These are phyloP conservation scores for Drosophila kikkawai DNA, from an alignment of 1,140 invertebrate genomes.

Conservation along the genomic window DNA sequence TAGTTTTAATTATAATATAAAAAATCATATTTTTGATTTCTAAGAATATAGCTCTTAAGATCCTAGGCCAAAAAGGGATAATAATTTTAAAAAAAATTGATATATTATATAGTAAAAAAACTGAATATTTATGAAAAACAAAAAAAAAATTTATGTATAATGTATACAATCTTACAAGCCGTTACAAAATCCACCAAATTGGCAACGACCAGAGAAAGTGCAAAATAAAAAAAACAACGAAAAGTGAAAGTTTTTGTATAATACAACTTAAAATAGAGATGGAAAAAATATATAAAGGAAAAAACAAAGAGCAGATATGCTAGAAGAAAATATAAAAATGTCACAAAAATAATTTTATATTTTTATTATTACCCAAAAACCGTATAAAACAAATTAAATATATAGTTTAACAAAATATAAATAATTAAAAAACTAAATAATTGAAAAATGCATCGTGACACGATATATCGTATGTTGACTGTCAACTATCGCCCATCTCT, in stretches of 20 bases:
- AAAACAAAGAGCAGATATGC: not conserved
- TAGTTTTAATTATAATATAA: no score
- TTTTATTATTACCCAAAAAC: no score
- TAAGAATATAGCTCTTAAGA: no score
- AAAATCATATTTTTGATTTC: no score
- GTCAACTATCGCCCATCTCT: slow-evolving; percentile 30
- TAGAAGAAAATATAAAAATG: no score
- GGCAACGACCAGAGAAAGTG: slow-evolving; percentile 14
- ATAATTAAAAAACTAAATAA: not conserved
- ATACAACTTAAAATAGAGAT: slow-evolving; percentile 1
- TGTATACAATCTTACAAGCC: not conserved
- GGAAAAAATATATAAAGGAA: not conserved
- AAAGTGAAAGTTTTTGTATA: slow-evolving; percentile 32
- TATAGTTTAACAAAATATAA: no score
- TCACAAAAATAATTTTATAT: not conserved
- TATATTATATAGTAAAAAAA: no score
- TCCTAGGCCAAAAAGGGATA: no score
- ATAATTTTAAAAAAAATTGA: no score
- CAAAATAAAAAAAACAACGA: slow-evolving; percentile 4
- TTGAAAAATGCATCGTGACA: not conserved
- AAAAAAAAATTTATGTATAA: not conserved
- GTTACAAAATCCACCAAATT: not conserved
- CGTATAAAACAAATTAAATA: not conserved
- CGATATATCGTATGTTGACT: not conserved
- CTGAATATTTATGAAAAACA: not conserved